Evolutionary conservation across 2,113 vertebrate genomes (phyloP).

Genomic region (Casuarius casuarius): DNA sequence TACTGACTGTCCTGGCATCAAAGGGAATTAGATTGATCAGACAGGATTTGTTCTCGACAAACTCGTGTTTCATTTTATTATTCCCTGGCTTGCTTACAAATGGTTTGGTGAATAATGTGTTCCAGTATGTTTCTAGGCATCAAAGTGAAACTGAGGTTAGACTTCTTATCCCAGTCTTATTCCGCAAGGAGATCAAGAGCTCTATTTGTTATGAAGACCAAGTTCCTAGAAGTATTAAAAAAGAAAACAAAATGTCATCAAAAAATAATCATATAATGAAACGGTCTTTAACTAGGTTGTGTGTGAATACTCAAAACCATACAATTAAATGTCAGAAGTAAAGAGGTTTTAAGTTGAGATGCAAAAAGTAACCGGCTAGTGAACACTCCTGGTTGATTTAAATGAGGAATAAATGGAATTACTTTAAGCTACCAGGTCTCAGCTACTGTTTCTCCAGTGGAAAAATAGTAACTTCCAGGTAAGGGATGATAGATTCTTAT

Average conservation of each 20-base stretch:
- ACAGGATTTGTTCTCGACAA: not conserved
- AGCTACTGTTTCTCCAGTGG: not conserved
- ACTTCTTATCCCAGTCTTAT: not conserved
- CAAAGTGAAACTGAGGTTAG: not conserved
- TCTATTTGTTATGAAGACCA: not conserved
- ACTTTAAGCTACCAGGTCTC: not conserved
- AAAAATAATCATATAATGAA: not conserved
- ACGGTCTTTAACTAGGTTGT: not conserved
- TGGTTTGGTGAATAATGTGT: not conserved
- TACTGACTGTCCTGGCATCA: not conserved
- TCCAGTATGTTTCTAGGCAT: slow-evolving; percentile 2
- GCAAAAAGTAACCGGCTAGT: not conserved
- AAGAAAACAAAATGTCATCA: not conserved
- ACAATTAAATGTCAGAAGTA: not conserved
- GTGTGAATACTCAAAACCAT: not conserved
- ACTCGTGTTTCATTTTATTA: slow-evolving; percentile 1
- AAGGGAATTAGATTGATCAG: not conserved
- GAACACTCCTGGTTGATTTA: not conserved
- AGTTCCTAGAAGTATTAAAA: not conserved
- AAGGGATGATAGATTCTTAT: not conserved
- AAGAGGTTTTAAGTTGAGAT: not conserved
- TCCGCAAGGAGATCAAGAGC: not conserved
- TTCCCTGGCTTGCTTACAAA: not conserved
- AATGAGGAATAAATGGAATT: not conserved
- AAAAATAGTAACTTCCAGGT: not conserved